These are phyloP conservation scores for Neotragus pygmaeus DNA, from an alignment of 2,113 vertebrate genomes.

Conservation along the genomic window DNA sequence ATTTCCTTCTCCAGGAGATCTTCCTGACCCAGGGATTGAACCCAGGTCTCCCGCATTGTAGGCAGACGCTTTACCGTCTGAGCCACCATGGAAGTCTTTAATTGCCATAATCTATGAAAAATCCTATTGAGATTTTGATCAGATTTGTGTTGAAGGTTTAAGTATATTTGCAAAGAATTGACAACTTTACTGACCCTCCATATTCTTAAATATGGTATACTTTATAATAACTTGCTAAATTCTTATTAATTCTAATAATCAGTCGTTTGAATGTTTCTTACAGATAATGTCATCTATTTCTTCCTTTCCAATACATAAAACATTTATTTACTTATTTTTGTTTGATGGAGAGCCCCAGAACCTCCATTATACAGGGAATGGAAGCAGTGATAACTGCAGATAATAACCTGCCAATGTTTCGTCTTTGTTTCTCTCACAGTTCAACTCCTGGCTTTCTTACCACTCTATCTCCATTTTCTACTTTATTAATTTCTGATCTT, in stretches of 20 bases:
- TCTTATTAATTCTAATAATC: background rate
- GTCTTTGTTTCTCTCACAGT: too few species aligned
- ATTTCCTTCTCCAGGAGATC: too few species aligned
- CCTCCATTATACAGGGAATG: background rate
- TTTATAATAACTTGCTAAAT: background rate
- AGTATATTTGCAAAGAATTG: background rate
- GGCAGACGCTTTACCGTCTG: too few species aligned
- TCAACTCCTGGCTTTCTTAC: background rate
- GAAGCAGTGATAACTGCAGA: background rate
- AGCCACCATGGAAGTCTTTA: too few species aligned
- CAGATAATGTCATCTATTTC: background rate
- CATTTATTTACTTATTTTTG: background rate
- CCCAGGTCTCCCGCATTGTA: too few species aligned
- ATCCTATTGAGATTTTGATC: background rate
- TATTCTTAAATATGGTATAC: background rate
- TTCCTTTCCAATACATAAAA: background rate
- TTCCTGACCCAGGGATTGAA: too few species aligned
- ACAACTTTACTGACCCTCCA: background rate
- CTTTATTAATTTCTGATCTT: background rate
- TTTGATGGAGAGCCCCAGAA: background rate
- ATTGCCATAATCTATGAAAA: background rate
- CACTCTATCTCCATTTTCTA: background rate
- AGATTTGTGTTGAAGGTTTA: background rate
- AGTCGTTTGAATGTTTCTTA: background rate
- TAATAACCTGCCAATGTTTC: background rate